Base-by-base conservation (phyloP, 2,888 invertebrate genomes). In the Conus canariensis region DNA sequence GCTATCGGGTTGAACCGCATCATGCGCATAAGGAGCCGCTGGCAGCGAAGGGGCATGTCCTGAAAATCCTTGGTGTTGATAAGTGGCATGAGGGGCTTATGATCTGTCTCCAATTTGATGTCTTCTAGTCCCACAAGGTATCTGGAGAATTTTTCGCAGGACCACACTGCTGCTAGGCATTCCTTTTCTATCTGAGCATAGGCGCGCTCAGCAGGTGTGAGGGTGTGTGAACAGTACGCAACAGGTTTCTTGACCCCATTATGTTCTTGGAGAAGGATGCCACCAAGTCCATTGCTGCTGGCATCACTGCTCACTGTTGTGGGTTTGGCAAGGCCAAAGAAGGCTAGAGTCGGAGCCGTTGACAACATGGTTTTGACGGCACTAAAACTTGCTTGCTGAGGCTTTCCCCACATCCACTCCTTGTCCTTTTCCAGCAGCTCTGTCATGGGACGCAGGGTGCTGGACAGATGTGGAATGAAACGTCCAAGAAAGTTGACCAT, bases 81-180 rank as follows among this genome's bases (percentile, higher is more conserved):
- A 0, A 93, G 82, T 16, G 92, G 92, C n/a, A 93, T 91, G 6
- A 93, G 83, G 16, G 91, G 93, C 85, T 92, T 93, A 86, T 93
- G 93, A 82, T 94, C 93, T 0, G 94, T 93, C 12, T 92, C n/a
- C 5, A 93, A 80, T 45, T 56, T 82, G 77, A 93, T 93, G 0
- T 25, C n/a, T 0, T 91, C 87, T 12, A 93, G 77, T 12, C 93
- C 94, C 7, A 91, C 90, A 5, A 92, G 85, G 67, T 91, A 91
- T 70, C 87, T 74, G 16, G 22, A 22, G 25, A 93, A 93, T 22
- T 90, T 92, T 88, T 93, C 93, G 67, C 92, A 93, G 10, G 92
- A 88, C 91, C 92, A 93, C 12, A 92, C 91, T n/a, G 88, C 30
- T 2, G 92, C 92, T 1, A 85, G 85, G n/a, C 85, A 83, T 45